phyloP scores from a whole-genome alignment of 1,140 invertebrate genomes.

The Geopemphigus sp. region DNA sequence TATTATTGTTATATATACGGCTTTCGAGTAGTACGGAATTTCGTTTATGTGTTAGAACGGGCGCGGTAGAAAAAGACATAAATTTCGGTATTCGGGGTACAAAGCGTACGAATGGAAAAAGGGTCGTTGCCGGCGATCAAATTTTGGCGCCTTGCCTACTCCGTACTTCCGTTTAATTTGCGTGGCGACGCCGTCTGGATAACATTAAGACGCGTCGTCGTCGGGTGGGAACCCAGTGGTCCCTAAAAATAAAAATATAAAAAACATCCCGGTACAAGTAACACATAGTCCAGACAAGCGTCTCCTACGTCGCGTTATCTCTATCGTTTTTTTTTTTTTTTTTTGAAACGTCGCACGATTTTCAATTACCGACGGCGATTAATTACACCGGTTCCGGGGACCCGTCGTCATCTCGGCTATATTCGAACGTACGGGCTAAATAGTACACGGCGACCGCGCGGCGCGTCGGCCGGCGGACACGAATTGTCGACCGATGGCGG shows the following conservation, averaged over 20 bases:
- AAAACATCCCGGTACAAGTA: too few species aligned
- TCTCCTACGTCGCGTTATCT: too few species aligned
- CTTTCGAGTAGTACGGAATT: not conserved
- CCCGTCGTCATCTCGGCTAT: too few species aligned
- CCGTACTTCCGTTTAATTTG: constrained; percentile 43
- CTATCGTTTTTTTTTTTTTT: too few species aligned
- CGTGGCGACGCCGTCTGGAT: constrained; percentile 47
- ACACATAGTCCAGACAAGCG: too few species aligned
- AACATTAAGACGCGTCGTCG: constrained; percentile 2
- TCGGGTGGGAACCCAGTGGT: constrained; percentile 12
- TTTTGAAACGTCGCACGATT: too few species aligned
- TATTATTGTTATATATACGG: not conserved
- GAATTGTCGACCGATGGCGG: too few species aligned
- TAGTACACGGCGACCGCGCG: too few species aligned
- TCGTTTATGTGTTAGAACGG: not conserved
- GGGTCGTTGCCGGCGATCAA: not conserved
- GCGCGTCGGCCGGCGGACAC: too few species aligned
- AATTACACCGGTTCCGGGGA: too few species aligned
- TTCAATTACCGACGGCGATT: too few species aligned
- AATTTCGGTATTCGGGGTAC: constrained; percentile 22
- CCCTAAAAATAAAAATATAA: not conserved
- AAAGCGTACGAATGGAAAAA: not conserved
- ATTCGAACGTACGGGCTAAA: too few species aligned
- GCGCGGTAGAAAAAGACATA: constrained; percentile 19
- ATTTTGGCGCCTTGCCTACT: constrained; percentile 43